Base-by-base conservation (phyloP, 2,888 invertebrate genomes). In the Cylloceria caligata region DNA sequence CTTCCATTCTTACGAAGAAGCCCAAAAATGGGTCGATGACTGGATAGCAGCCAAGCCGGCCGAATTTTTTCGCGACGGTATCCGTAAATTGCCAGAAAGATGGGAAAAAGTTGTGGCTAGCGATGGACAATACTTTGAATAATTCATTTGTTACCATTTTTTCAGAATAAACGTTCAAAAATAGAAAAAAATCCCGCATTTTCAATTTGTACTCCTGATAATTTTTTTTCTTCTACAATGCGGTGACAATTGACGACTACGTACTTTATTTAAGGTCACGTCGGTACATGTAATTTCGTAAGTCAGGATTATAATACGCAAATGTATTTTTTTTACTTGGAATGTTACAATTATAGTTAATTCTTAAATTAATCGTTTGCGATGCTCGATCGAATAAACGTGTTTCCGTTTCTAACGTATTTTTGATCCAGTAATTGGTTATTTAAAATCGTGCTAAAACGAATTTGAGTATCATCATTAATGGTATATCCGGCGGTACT, bases 281-380 rank as follows among this genome's bases (percentile, higher is more conserved):
- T 45, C 16, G 16, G 45, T 45, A 0, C n/a, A 13, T 49, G 49
- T 49, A 21, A 49, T 49, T 49, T 49, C 49, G 49, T 49, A 21
- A 49, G 1, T 6, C 49, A 19, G 19, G 21, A 7, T 19, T 49
- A 11, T 49, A 49, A 49, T 21, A 21, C 2, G n/a, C 6, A 24
- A 55, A 24, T 55, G 27, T 11, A 13, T 55, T 27, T 69, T 27
- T 47, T 65, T 39, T 47, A 36, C 3, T 16, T 27, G 39, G 19
- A 64, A 74, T 74, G 49, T n/a, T 19, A 47, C 6, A 68, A 49
- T n/a, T 30, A 52, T 68, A n/a, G 21, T 21, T 49, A 16, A 19
- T 19, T 68, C 49, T 36, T 27, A n/a, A 13, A 68, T 49, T 49
- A 68, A 68, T 68, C 57, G 42, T 57, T 71, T 21, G 60, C 16